phyloP scores from a whole-genome alignment of 2,797 vertebrate species.

The Oophaga sylvatica region DNA sequence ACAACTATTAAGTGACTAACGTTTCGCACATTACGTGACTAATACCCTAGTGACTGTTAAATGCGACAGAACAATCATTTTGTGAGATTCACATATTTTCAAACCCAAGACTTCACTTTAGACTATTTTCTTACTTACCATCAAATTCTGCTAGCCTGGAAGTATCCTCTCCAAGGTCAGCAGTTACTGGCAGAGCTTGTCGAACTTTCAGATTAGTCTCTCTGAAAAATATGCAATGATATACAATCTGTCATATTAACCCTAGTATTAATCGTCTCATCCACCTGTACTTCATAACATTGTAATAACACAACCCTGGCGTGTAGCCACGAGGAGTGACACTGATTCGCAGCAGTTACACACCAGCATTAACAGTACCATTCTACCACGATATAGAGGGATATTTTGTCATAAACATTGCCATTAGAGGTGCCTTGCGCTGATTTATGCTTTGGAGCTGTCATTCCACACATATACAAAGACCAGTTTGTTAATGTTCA shows the following conservation, averaged over 20 bases:
- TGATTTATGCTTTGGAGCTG: constrained; percentile 33
- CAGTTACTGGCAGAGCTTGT: constrained; percentile 82
- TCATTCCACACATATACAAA: constrained; percentile 32
- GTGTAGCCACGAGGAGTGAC: neutral
- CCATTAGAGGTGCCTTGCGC: constrained; percentile 1
- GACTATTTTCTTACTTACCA: constrained; percentile 75
- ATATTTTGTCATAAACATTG: constrained; percentile 19
- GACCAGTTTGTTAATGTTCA: constrained; percentile 1
- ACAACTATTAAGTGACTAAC: no score
- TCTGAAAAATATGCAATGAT: constrained; percentile 67
- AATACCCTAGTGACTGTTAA: neutral
- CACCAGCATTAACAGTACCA: constrained; percentile 17
- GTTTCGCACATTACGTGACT: neutral
- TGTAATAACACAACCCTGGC: constrained; percentile 14
- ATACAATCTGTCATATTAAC: constrained; percentile 46
- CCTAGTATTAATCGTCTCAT: constrained; percentile 24
- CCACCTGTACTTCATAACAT: neutral
- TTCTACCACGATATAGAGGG: neutral
- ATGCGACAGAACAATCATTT: neutral
- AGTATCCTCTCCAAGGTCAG: constrained; percentile 79
- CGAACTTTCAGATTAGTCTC: constrained; percentile 89
- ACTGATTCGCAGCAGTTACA: constrained; percentile 3
- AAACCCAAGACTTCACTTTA: neutral
- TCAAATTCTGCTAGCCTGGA: constrained; percentile 81
- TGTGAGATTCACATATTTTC: neutral